Conservation (phyloP, 1,140 invertebrate species). For the Magallana angulata region DNA sequence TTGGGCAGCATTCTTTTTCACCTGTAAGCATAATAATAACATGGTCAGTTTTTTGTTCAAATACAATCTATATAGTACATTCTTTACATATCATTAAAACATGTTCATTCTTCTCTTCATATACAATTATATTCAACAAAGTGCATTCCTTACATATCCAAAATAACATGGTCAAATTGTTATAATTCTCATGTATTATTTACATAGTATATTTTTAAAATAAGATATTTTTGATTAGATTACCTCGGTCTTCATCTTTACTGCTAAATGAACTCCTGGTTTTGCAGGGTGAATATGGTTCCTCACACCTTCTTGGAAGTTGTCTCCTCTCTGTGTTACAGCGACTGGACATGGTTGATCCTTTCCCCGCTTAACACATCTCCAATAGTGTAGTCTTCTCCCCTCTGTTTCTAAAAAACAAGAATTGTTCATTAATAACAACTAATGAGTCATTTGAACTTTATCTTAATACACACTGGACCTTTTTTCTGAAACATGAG, state of each 20-base stretch:
- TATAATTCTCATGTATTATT: too few species aligned
- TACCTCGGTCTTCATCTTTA: conserved; percentile 8
- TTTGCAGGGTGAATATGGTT: too few species aligned
- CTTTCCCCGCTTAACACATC: not conserved
- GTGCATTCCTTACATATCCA: too few species aligned
- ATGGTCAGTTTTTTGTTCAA: not conserved
- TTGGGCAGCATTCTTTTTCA: not conserved
- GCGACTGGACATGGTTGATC: not conserved
- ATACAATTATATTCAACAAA: too few species aligned
- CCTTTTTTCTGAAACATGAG: not conserved
- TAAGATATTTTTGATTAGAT: not conserved
- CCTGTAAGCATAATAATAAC: not conserved
- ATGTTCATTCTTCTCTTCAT: too few species aligned
- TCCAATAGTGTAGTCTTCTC: not conserved
- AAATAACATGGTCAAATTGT: too few species aligned
- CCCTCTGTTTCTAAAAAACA: not conserved
- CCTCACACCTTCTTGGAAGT: conserved; percentile 37
- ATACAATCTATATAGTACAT: not conserved
- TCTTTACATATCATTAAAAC: too few species aligned
- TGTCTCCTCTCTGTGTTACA: not conserved
- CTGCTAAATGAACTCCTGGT: not conserved
- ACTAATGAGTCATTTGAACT: not conserved
- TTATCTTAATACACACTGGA: too few species aligned
- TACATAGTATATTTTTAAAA: too few species aligned
- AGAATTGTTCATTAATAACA: not conserved